Percentiles rank a stretch among this genome's conserved stretches.
These are phyloP conservation scores for Centrocercus urophasianus DNA, from an alignment of 2,113 vertebrate species.

Conservation along the genomic window DNA sequence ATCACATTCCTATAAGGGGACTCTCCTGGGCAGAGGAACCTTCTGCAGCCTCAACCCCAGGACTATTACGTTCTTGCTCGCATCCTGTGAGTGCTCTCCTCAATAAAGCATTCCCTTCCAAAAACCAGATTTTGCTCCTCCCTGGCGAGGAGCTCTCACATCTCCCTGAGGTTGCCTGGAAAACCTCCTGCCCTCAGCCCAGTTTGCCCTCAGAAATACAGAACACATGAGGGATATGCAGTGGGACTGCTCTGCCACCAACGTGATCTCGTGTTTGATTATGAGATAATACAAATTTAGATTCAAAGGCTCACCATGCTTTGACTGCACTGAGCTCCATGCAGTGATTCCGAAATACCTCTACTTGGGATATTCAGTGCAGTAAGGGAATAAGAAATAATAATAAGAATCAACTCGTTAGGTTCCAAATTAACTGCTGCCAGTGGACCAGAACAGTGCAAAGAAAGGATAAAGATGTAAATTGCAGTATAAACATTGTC, in stretches of 20 bases:
- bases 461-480: background rate
- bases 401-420: background rate
- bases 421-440: background rate
- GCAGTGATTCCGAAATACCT: background rate
- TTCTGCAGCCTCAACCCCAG: background rate
- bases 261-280: rapidly evolving
- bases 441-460: background rate
- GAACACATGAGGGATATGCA: rapidly evolving
- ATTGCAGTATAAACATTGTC: rapidly evolving
- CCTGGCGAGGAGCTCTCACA: background rate
- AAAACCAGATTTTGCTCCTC: rapidly evolving
- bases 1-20: background rate
- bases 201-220: rapidly evolving
- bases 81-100: rapidly evolving
- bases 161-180: background rate
- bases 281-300: background rate
- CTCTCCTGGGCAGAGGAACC: background rate
- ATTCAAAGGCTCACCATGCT: rapidly evolving
- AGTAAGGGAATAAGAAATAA: background rate
- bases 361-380: rapidly evolving
- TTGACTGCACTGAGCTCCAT: background rate
- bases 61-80: rapidly evolving
- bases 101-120: background rate
- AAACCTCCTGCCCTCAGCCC: background rate
- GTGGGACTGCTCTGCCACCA: background rate